Percentiles rank a stretch among this genome's conserved stretches.
phyloP scores from a whole-genome alignment of 2,113 vertebrate genomes.

The Damaliscus lunatus region DNA sequence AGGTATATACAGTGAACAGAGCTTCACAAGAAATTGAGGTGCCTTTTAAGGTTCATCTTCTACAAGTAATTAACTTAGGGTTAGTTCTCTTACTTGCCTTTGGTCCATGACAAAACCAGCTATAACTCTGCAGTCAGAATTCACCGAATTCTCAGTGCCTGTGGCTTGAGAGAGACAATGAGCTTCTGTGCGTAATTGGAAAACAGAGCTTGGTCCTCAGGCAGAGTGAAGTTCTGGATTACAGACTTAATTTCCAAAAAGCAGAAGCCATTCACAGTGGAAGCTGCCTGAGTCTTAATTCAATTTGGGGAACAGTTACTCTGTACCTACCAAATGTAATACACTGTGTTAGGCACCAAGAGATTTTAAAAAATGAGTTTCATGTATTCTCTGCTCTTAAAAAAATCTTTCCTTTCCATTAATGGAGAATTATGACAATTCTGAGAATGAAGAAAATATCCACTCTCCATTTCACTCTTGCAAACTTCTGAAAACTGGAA shows the following conservation, averaged over 20 bases:
- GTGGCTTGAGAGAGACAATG: neutral
- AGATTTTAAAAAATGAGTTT: neutral
- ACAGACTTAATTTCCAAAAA: neutral
- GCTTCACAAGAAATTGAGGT: neutral
- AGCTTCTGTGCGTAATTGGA: neutral
- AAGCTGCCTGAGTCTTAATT: neutral
- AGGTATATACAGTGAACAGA: neutral
- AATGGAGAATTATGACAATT: neutral
- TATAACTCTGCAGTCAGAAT: neutral
- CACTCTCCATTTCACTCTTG: neutral
- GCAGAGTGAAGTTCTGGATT: neutral
- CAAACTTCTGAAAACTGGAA: neutral
- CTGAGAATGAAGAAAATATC: neutral
- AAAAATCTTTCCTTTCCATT: neutral
- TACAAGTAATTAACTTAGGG: neutral
- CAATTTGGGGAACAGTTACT: neutral
- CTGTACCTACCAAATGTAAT: neutral
- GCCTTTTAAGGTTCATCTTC: neutral
- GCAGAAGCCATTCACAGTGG: neutral
- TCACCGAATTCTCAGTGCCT: neutral
- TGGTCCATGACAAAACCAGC: neutral
- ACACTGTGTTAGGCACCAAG: neutral
- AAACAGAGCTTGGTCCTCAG: neutral
- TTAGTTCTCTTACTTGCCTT: neutral
- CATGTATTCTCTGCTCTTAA: neutral